These are phyloP conservation scores for Chrysochloris asiatica DNA, from an alignment of 2,113 vertebrate genomes.

Conservation along the genomic window DNA sequence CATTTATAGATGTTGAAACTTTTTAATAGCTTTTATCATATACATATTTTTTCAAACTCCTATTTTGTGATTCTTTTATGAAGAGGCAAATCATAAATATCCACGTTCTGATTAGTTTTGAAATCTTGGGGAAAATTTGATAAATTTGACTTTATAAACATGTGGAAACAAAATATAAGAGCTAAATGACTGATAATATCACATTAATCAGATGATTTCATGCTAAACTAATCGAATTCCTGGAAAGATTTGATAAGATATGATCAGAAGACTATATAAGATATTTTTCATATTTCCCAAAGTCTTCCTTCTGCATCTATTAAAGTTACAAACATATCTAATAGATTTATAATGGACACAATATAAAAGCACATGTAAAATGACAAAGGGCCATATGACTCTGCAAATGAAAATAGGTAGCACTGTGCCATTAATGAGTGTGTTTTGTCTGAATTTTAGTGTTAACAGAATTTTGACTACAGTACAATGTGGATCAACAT, in stretches of 20 bases:
- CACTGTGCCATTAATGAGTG: not conserved
- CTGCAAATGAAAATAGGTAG: not conserved
- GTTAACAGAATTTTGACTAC: not conserved
- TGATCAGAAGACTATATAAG: not conserved
- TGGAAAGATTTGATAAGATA: constrained; percentile 14
- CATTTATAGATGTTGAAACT: not conserved
- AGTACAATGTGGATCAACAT: not conserved
- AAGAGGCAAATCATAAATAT: not conserved
- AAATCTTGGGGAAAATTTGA: not conserved
- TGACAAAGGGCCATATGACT: not conserved
- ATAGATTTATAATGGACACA: not conserved
- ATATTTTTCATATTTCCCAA: constrained; percentile 21
- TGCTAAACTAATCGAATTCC: not conserved
- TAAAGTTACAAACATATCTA: not conserved
- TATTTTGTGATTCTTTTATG: not conserved
- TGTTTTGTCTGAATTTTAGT: constrained; percentile 38
- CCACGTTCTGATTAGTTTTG: not conserved
- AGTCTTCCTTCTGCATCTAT: not conserved
- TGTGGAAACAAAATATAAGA: not conserved
- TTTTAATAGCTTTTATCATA: not conserved
- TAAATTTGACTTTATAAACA: not conserved
- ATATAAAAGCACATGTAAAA: not conserved
- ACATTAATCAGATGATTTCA: not conserved
- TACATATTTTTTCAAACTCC: not conserved
- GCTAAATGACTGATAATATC: constrained; percentile 18